Conservation (phyloP, 2,888 invertebrate genomes). For the Branchellion lobata region DNA sequence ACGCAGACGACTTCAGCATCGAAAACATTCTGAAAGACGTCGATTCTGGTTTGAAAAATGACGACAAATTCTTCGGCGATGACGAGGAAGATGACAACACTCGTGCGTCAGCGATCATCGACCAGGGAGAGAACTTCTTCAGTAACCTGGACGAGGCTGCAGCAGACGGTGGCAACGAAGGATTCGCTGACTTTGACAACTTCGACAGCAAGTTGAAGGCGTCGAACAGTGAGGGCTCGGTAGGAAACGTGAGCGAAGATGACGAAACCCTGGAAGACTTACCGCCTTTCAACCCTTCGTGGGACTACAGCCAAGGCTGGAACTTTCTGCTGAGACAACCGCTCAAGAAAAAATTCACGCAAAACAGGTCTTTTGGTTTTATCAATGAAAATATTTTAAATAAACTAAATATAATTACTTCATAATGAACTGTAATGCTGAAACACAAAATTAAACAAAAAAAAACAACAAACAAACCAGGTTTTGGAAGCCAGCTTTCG, state of each 20-base stretch:
- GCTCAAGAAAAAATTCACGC: slow-evolving; percentile 59
- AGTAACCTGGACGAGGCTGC: slow-evolving; percentile 54
- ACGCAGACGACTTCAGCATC: slow-evolving; percentile 51
- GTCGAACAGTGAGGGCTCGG: slow-evolving; percentile 48
- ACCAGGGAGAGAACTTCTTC: slow-evolving; percentile 58
- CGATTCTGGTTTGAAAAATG: slow-evolving; percentile 49
- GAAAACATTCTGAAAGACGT: slow-evolving; percentile 35
- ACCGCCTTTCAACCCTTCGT: slow-evolving; percentile 82
- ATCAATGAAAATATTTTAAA: not conserved
- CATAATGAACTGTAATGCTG: no score
- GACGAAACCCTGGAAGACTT: slow-evolving; percentile 72
- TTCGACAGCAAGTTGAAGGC: slow-evolving; percentile 45
- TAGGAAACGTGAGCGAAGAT: slow-evolving; percentile 55
- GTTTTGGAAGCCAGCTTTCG: slow-evolving; percentile 95
- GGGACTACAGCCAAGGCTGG: slow-evolving; percentile 79
- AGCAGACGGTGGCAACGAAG: not conserved
- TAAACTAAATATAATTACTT: no score
- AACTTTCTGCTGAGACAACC: slow-evolving; percentile 87
- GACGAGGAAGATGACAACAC: not conserved
- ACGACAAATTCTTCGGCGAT: slow-evolving; percentile 62
- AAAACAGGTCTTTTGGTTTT: slow-evolving; percentile 62
- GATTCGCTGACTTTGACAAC: slow-evolving; percentile 21
- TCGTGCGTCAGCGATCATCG: not conserved
- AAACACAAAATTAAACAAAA: not conserved
- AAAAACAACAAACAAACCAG: not conserved